Conservation (phyloP, 2,888 invertebrate species). For the Sarcophaga variegata region DNA sequence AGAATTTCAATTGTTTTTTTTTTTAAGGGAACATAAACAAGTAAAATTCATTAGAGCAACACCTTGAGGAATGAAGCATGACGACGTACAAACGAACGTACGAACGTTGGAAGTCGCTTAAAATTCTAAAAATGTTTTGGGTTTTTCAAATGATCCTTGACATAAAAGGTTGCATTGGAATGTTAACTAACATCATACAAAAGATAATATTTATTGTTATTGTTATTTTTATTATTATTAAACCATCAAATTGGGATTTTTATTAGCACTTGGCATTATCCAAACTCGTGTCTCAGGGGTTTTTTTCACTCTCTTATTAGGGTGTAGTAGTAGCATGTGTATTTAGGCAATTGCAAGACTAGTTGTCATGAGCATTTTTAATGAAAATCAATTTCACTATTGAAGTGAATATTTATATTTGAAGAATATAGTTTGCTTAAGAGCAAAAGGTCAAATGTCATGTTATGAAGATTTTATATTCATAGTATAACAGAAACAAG, state of each 20-base stretch:
- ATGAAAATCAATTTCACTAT: conserved; percentile 14
- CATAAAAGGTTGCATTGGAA: conserved; percentile 1
- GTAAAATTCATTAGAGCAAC: conserved; percentile 8
- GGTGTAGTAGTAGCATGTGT: neutral
- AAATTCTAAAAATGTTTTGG: conserved; percentile 36
- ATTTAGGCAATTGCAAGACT: neutral
- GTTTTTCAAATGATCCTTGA: conserved; percentile 19
- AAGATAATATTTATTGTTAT: conserved; percentile 20
- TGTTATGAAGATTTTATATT: too few relatives aligned
- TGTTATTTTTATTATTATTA: neutral
- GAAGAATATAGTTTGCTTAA: too few relatives aligned
- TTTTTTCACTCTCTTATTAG: too few relatives aligned
- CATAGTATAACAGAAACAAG: too few relatives aligned
- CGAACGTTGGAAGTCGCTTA: conserved; percentile 8
- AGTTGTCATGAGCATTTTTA: conserved; percentile 16
- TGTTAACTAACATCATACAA: neutral
- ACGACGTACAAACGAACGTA: neutral
- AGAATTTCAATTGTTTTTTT: conserved; percentile 59
- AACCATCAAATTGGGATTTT: conserved; percentile 7
- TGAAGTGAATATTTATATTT: too few relatives aligned
- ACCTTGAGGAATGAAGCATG: conserved; percentile 34
- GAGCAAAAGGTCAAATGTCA: too few relatives aligned
- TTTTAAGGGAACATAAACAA: conserved; percentile 12
- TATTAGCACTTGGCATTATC: neutral
- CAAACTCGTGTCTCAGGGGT: neutral